These are phyloP conservation scores for Oxyscelio sp. DNA, from an alignment of 2,888 invertebrate genomes.

Conservation along the genomic window DNA sequence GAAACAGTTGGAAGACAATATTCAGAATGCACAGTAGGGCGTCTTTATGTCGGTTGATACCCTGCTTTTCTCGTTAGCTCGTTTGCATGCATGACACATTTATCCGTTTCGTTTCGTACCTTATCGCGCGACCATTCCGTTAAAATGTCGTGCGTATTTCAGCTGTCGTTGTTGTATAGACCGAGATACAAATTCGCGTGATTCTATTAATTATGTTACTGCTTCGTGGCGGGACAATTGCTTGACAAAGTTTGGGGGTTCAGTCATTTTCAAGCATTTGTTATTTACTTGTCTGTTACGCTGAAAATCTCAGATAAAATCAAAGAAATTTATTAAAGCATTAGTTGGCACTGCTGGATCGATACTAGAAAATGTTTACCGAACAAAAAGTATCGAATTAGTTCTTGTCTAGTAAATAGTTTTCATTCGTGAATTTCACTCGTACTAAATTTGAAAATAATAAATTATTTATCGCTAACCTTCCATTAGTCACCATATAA, in stretches of 20 bases:
- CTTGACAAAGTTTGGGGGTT: no score
- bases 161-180: neutral
- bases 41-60: constrained; percentile 72
- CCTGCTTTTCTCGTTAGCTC: constrained; percentile 61
- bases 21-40: constrained; percentile 70
- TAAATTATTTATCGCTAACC: constrained; percentile 44
- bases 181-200: neutral
- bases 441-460: constrained; percentile 9
- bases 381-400: neutral
- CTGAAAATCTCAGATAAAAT: no score
- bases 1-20: constrained; percentile 75
- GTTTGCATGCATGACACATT: constrained; percentile 56
- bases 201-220: neutral
- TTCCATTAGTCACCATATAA: constrained; percentile 39
- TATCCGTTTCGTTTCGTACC: constrained; percentile 59
- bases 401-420: constrained; percentile 1
- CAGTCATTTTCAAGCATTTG: no score
- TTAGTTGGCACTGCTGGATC: neutral
- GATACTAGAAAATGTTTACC: no score
- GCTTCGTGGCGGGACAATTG: no score
- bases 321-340: constrained; percentile 16
- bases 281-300: no score
- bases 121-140: constrained; percentile 43
- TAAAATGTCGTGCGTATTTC: constrained; percentile 46
- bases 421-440: neutral